A percentile compares a stretch with the other conserved stretches of the same genome.
Conservation (phyloP, 2,113 vertebrate genomes). For the Macrotis lagotis region DNA sequence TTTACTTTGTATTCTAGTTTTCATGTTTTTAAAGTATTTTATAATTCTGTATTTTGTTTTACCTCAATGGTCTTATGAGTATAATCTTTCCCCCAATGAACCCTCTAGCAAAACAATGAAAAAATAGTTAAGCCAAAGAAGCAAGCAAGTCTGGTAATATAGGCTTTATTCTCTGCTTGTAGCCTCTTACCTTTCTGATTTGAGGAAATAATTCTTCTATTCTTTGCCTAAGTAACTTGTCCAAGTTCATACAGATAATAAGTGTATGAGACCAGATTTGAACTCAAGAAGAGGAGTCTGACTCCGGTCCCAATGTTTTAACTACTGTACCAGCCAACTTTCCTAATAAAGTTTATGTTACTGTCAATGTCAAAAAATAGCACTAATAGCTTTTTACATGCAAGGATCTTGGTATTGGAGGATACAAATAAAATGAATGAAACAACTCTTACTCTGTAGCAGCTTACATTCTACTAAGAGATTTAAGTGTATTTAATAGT, state of each 20-base stretch:
- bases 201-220: not conserved
- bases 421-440: not conserved
- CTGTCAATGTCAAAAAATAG: not conserved
- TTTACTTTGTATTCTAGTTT: not conserved
- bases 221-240: not conserved
- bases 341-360: not conserved
- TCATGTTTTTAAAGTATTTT: not conserved
- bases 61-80: not conserved
- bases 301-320: not conserved
- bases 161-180: not conserved
- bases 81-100: not conserved
- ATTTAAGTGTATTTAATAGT: not conserved
- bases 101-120: not conserved
- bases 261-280: not conserved
- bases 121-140: not conserved
- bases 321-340: not conserved
- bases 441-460: not conserved
- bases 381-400: no score
- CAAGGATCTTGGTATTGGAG: not conserved
- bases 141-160: not conserved
- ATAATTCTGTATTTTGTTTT: not conserved
- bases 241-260: not conserved
- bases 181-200: not conserved
- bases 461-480: not conserved
- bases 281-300: not conserved